Evolutionary conservation across 1,140 invertebrate species (phyloP), one percentile per base, ranked within the genome.

Genomic region (Acyrthosiphon pisum): DNA sequence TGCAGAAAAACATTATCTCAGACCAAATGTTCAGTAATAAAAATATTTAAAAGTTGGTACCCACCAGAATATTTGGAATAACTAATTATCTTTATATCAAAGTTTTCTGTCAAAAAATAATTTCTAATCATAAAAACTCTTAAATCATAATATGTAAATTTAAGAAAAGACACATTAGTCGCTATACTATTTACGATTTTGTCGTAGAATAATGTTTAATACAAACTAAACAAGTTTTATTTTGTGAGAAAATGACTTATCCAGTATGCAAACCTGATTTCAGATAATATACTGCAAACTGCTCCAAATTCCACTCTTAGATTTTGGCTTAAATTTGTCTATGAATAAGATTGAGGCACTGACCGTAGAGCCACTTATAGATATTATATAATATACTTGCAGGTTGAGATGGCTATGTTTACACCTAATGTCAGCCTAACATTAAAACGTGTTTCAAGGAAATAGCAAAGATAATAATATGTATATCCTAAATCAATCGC

Each of bases 401-500:
- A n/a, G 14, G 30, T n/a, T 76, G 60, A n/a, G 60, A 76, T 76
- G 60, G n/a, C n/a, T 76, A 76, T 76, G 30, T n/a, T 76, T 76
- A 76, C 60, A 76, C 14, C 60, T n/a, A 76, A 76, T 76, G 4
- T n/a, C 60, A 76, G 60, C n/a, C 4, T n/a, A 76, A 76, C 60
- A n/a, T 76, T 76, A 76, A 76, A 76, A 76, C 60, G n/a, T 76
- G 60, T 76, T 76, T 76, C 60, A 18, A 76, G n/a, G n/a, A 76
- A 76, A 35, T 76, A 76, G n/a, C 30, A 76, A 68, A 68, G n/a
- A 76, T 76, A 76, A 76, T 76, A 76, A 76, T 76, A 76, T 76
- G 60, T 76, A n/a, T 76, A 76, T 76, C 60, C n/a, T 76, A 35
- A n/a, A 76, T 76, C 60, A 76, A 76, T 76, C 60, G n/a, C 60